Evolutionary conservation across 2,888 invertebrate species (phyloP), one percentile per base, ranked within the genome.

Genomic region (Caenorhabditis drosophilae): DNA sequence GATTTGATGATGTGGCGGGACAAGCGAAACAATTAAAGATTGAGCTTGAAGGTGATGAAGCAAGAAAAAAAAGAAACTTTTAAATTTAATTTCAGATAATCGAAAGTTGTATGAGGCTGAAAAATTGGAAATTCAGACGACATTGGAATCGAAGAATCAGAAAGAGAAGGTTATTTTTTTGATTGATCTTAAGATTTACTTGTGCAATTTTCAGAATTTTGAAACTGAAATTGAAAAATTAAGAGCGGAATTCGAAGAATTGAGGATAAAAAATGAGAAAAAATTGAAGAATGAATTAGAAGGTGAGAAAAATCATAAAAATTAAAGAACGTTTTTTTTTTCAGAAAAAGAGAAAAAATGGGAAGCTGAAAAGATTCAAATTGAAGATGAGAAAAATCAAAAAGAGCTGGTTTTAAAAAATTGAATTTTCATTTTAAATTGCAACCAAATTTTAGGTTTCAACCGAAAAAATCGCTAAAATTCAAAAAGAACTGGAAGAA

Each of bases 1-100:
- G 53, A 35, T 57, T 51, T 23, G 54, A 61, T 16, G 61, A 69
- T 20, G 57, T 60, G 34, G 23, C 45, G 12, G 52, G 42, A 20
- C 41, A 22, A 27, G 61, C 64, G 2, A 51, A 61, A 34, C 16
- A 25, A 27, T 41, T 52, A 18, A 59, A 49, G 23, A 25, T 7
- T 15, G 63, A 63, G 34, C 22, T 63, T 16, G 50, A 50, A 9
- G 44, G 44, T 44, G 44, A 7, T 11, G 26, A 12, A 4, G 7
- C 18, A 22, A 12, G 20, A 11, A 12, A 15, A 48, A 26, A 18
- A 51, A 20, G 34, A 35, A 16, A 31, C n/a, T 16, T 36, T 18
- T n/a, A 18, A 51, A 26, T 16, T 20, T 15, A n/a, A 51, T 15
- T 22, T 53, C 20, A 25, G 35, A 48, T n/a, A 34, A 53, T 23